These are phyloP conservation scores for Luperina nickerlii DNA, from an alignment of 2,888 invertebrate genomes.

Conservation along the genomic window DNA sequence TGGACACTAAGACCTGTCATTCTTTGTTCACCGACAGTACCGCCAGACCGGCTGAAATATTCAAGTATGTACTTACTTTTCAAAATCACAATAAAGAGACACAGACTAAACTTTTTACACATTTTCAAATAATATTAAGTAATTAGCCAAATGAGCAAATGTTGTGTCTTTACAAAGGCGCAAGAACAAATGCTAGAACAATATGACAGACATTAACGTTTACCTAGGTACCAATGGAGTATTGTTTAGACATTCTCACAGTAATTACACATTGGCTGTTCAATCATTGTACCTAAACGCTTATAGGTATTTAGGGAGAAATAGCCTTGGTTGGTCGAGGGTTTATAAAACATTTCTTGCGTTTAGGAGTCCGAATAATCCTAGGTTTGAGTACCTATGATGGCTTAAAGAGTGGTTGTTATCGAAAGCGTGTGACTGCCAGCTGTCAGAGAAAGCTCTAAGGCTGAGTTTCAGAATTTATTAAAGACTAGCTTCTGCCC, in stretches of 20 bases:
- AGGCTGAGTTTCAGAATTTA: too few species aligned
- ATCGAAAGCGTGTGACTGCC: not conserved
- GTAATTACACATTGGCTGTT: constrained; percentile 23
- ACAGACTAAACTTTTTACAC: constrained; percentile 35
- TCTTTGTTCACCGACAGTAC: not conserved
- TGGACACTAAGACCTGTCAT: not conserved
- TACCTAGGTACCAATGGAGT: not conserved
- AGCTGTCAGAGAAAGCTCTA: too few species aligned
- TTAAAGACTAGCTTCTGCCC: too few species aligned
- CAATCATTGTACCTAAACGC: constrained; percentile 21
- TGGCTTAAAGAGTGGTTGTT: not conserved
- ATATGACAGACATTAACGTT: constrained; percentile 6
- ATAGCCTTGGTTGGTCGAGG: constrained; percentile 8
- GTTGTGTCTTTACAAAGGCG: not conserved
- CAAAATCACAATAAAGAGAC: constrained; percentile 41
- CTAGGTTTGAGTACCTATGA: not conserved
- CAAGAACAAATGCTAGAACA: constrained; percentile 39
- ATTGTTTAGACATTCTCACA: constrained; percentile 56
- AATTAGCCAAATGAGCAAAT: constrained; percentile 3
- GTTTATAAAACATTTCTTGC: not conserved
- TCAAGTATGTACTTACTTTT: constrained; percentile 55
- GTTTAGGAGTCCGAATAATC: not conserved
- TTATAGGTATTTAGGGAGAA: not conserved
- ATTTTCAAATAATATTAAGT: constrained; percentile 32
- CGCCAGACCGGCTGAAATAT: not conserved